Percentiles rank a stretch among this genome's conserved stretches.
Evolutionary conservation across 2,888 invertebrate genomes (phyloP).

Genomic region (Epistrophella euchroma): DNA sequence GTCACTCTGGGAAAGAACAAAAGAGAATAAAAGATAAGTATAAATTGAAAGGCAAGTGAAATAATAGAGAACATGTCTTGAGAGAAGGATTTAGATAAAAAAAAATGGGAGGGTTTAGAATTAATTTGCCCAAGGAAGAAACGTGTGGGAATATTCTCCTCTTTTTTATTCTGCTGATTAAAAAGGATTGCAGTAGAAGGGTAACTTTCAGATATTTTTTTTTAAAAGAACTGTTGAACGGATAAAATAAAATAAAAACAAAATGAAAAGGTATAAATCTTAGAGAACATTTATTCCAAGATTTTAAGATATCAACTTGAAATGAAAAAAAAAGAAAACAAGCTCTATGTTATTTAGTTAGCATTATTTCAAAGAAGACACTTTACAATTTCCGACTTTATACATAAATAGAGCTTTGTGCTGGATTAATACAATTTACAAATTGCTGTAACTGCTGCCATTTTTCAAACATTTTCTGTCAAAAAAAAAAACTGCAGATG

Average conservation of each 20-base stretch:
- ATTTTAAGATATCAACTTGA: neutral
- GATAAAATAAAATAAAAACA: neutral
- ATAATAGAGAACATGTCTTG: slow-evolving; percentile 23
- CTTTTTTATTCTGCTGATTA: neutral
- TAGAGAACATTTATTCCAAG: neutral
- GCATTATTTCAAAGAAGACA: neutral
- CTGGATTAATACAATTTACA: neutral
- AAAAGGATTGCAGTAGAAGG: neutral
- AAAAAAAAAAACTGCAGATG: no score
- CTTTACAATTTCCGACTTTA: neutral
- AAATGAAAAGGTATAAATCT: neutral
- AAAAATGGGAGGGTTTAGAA: neutral
- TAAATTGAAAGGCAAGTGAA: slow-evolving; percentile 22
- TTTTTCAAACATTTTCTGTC: no score
- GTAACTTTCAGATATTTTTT: neutral
- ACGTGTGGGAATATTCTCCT: neutral
- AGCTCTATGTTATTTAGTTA: neutral
- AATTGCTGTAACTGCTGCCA: no score
- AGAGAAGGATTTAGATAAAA: neutral
- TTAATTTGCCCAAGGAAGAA: neutral
- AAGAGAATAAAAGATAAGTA: slow-evolving; percentile 29
- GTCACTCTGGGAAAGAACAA: slow-evolving; percentile 37
- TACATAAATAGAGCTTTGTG: no score
- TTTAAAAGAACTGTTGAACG: neutral
- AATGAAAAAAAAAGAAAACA: neutral